Conservation (phyloP, 2,797 vertebrate species). For the Sebastiscus albofasciatus region DNA sequence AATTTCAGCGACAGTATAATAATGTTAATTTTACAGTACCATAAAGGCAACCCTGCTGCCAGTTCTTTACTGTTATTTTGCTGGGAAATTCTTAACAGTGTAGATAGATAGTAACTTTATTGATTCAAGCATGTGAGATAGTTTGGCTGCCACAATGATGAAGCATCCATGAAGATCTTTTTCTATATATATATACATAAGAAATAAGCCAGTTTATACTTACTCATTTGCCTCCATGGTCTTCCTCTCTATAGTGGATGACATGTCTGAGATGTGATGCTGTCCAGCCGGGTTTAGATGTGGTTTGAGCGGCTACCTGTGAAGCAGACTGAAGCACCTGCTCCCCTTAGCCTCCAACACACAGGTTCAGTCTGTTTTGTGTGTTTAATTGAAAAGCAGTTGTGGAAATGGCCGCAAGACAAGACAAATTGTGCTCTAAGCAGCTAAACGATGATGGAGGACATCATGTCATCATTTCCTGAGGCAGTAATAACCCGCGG, state of each 20-base stretch:
- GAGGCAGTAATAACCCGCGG: slow-evolving; percentile 48
- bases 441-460: slow-evolving; percentile 58
- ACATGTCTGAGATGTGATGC: slow-evolving; percentile 79
- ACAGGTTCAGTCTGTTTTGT: not conserved
- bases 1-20: too few species aligned
- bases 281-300: slow-evolving; percentile 24
- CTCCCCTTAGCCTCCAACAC: slow-evolving; percentile 22
- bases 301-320: slow-evolving; percentile 18
- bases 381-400: not conserved
- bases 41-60: too few species aligned
- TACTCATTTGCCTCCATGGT: slow-evolving; percentile 94
- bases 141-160: not conserved
- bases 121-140: not conserved
- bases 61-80: too few species aligned
- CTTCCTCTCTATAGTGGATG: slow-evolving; percentile 96
- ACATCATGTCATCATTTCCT: slow-evolving; percentile 68
- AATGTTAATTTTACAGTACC: too few species aligned
- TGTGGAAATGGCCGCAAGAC: slow-evolving; percentile 53
- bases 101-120: too few species aligned
- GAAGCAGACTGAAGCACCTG: slow-evolving; percentile 62
- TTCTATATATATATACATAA: not conserved
- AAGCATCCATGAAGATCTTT: not conserved
- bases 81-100: too few species aligned
- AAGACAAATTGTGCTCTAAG: not conserved
- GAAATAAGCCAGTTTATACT: slow-evolving; percentile 68